Evolutionary conservation across 2,113 vertebrate genomes (phyloP).

Genomic region (Rallus limicola): DNA sequence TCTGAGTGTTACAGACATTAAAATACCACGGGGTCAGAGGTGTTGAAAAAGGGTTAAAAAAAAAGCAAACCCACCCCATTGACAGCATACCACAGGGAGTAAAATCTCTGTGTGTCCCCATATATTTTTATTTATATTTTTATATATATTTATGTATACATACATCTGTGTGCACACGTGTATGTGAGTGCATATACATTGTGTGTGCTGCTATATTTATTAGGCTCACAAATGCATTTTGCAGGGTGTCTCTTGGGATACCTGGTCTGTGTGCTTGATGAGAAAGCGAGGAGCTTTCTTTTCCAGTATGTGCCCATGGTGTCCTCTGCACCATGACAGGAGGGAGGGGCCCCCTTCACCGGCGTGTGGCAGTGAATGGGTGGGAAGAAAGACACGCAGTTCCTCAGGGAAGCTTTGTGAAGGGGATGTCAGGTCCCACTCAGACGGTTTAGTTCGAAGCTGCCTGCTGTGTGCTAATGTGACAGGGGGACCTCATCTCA

Average conservation of each 20-base stretch:
- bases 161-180: no score
- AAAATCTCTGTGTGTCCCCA: background rate
- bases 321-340: background rate
- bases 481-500: background rate
- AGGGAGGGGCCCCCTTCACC: background rate
- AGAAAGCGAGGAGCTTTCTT: background rate
- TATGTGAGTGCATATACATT: background rate
- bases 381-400: background rate
- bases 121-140: no score
- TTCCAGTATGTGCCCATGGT: background rate
- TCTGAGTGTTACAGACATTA: background rate
- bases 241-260: background rate
- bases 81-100: background rate
- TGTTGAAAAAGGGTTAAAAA: background rate
- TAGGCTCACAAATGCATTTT: background rate
- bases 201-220: background rate
- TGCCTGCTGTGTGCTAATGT: slow-evolving; percentile 13
- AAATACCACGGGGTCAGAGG: background rate
- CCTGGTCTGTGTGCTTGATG: background rate
- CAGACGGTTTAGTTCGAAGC: background rate
- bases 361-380: background rate
- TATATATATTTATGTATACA: no score
- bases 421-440: background rate
- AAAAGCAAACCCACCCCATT: background rate
- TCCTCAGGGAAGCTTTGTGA: background rate